Conservation (phyloP, 1,140 invertebrate genomes). For the Cydia pomonella region DNA sequence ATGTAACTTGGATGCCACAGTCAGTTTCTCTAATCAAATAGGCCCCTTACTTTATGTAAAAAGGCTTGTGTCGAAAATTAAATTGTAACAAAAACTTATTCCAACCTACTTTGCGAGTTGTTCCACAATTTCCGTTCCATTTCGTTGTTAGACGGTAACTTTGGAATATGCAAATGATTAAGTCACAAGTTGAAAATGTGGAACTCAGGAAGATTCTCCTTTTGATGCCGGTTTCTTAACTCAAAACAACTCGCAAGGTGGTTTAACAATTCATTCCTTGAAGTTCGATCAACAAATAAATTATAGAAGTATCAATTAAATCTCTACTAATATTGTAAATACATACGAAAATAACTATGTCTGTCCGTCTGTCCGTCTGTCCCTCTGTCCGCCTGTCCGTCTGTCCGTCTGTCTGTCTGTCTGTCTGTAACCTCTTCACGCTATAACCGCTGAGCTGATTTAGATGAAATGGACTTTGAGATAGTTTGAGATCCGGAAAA, state of each 20-base stretch:
- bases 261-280: not conserved
- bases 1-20: not conserved
- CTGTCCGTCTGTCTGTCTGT: too few species aligned
- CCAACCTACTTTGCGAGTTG: not conserved
- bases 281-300: too few species aligned
- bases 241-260: not conserved
- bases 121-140: not conserved
- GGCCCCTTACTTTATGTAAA: not conserved
- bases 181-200: constrained; percentile 13
- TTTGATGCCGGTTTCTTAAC: not conserved
- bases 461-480: too few species aligned
- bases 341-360: too few species aligned
- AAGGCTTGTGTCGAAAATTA: not conserved
- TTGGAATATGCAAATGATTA: constrained; percentile 9
- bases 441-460: too few species aligned
- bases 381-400: too few species aligned
- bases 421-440: too few species aligned
- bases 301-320: too few species aligned
- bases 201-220: not conserved
- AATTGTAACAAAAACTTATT: not conserved
- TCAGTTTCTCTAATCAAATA: not conserved
- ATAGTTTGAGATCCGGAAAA: too few species aligned
- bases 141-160: constrained; percentile 11
- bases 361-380: too few species aligned
- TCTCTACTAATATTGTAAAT: too few species aligned